Conservation (phyloP, 2,113 vertebrate genomes). For the Eleginops maclovinus region DNA sequence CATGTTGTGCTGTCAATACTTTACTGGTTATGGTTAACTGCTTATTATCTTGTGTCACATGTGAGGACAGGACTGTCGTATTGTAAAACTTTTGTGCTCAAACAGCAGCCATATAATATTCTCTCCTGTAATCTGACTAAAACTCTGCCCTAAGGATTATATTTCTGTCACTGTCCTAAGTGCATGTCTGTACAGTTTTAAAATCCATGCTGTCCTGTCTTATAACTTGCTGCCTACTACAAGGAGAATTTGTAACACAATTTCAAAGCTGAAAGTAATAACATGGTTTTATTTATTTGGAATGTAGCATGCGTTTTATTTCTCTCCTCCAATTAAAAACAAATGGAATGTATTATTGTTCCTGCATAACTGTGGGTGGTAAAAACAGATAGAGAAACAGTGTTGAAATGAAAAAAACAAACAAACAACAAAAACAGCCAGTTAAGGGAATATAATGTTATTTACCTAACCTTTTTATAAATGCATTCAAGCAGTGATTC, state of each 20-base stretch:
- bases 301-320: neutral
- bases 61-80: neutral
- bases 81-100: neutral
- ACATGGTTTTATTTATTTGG: constrained; percentile 1
- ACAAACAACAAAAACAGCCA: neutral
- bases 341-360: neutral
- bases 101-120: constrained; percentile 9
- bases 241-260: neutral
- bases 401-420: neutral
- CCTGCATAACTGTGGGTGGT: neutral
- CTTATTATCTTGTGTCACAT: constrained; percentile 9
- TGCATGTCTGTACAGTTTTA: neutral
- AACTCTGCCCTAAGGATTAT: constrained; percentile 37
- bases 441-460: neutral
- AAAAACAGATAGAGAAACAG: neutral
- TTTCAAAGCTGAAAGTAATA: neutral
- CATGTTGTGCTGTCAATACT: neutral
- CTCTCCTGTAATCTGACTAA: constrained; percentile 41
- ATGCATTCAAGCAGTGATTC: constrained; percentile 8
- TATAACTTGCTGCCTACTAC: neutral
- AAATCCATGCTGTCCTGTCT: neutral
- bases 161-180: neutral
- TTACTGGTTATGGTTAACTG: constrained; percentile 14
- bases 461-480: neutral
- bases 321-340: neutral